Conservation (phyloP, 2,888 invertebrate genomes). For the Teleogryllus oceanicus region DNA sequence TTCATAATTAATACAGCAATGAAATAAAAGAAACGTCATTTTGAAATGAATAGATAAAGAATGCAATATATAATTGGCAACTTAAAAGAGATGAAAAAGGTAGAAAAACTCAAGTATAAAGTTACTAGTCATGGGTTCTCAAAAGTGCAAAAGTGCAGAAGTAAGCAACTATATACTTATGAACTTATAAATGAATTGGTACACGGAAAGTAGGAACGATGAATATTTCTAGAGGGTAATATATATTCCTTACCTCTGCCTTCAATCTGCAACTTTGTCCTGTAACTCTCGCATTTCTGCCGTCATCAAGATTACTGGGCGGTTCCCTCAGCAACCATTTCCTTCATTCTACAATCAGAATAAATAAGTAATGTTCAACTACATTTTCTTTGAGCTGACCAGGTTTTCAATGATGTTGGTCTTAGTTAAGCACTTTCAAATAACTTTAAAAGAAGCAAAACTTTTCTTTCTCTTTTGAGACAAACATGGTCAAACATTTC, state of each 20-base stretch:
- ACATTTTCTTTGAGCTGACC: too few relatives aligned
- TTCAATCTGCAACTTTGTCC: constrained; percentile 89
- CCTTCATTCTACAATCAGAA: constrained; percentile 73
- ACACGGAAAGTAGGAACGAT: constrained; percentile 31
- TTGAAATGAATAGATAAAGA: too few relatives aligned
- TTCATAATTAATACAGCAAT: too few relatives aligned
- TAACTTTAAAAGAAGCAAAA: too few relatives aligned
- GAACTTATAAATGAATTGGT: too few relatives aligned
- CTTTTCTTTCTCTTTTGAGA: too few relatives aligned
- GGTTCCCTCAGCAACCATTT: constrained; percentile 91
- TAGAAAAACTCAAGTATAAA: neutral
- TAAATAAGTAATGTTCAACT: too few relatives aligned
- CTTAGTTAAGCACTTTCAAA: too few relatives aligned
- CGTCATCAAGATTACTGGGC: constrained; percentile 73
- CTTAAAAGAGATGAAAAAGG: neutral
- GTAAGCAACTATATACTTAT: constrained; percentile 12
- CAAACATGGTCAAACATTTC: too few relatives aligned
- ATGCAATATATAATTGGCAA: neutral
- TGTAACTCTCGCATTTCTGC: constrained; percentile 81
- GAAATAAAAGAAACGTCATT: too few relatives aligned
- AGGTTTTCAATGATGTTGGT: too few relatives aligned
- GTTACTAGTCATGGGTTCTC: too few relatives aligned
- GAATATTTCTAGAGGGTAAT: neutral
- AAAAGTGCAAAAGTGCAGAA: neutral
- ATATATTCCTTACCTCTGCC: constrained; percentile 73